Evolutionary conservation across 2,113 vertebrate genomes (phyloP).

Genomic region (Solea senegalensis): DNA sequence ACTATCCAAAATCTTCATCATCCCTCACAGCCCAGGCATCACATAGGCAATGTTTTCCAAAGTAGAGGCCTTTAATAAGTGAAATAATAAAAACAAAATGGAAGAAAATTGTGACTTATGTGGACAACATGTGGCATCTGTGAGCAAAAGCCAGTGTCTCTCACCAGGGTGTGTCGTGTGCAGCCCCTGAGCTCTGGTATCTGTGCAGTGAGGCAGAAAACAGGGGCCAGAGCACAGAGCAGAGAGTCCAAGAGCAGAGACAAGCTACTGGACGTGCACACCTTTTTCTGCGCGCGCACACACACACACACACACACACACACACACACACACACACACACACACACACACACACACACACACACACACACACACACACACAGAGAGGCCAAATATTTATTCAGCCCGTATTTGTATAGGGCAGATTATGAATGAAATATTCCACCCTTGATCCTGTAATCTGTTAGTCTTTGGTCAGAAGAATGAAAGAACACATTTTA

Average conservation of each 20-base stretch:
- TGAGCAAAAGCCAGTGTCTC: slow-evolving; percentile 40
- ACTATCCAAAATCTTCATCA: slow-evolving; percentile 11
- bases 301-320: slow-evolving; percentile 10
- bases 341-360: slow-evolving; percentile 16
- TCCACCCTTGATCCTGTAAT: no score
- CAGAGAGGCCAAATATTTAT: not conserved
- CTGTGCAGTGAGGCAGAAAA: slow-evolving; percentile 89
- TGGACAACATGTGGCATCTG: not conserved
- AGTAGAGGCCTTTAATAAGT: slow-evolving; percentile 85
- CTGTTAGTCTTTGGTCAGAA: no score
- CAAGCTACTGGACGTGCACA: slow-evolving; percentile 89
- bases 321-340: slow-evolving; percentile 10
- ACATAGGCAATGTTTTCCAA: slow-evolving; percentile 96
- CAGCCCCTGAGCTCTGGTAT: slow-evolving; percentile 92
- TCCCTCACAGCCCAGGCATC: slow-evolving; percentile 86
- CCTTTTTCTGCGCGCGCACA: slow-evolving; percentile 86
- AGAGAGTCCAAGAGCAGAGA: slow-evolving; percentile 95
- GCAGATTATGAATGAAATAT: no score
- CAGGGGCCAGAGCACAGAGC: slow-evolving; percentile 91
- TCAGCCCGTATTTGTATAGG: no score
- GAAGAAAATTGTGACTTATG: slow-evolving; percentile 4
- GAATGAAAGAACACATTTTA: no score
- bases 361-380: slow-evolving; percentile 20
- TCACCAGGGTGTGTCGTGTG: slow-evolving; percentile 90
- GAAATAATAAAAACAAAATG: not conserved